These are phyloP conservation scores for Poecilia latipinna DNA, from an alignment of 2,113 vertebrate genomes.

Conservation along the genomic window DNA sequence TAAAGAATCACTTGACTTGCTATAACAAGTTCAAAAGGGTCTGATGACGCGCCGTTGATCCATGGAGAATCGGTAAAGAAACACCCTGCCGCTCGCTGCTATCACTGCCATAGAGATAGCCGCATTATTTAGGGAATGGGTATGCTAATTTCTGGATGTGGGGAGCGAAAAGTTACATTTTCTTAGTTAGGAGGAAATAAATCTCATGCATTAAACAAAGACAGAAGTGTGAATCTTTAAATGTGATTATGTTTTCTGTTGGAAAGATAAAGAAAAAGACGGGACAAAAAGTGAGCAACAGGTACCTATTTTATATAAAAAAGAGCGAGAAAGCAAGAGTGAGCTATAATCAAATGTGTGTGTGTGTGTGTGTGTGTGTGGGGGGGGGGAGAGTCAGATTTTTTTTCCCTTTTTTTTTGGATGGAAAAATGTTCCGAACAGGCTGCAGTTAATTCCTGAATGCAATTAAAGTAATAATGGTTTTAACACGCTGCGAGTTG, in stretches of 20 bases:
- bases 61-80: conserved; percentile 96
- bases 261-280: too few relatives aligned
- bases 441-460: not conserved
- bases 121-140: conserved; percentile 90
- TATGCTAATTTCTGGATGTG: conserved; percentile 90
- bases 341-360: not conserved
- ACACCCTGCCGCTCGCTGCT: conserved; percentile 91
- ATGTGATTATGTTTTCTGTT: too few relatives aligned
- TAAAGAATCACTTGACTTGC: conserved; percentile 99
- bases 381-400: not conserved
- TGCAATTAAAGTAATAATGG: conserved; percentile 4
- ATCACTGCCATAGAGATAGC: conserved; percentile 95
- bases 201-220: conserved; percentile 30
- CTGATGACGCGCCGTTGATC: conserved; percentile 94
- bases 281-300: not conserved
- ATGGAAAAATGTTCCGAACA: not conserved
- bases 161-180: conserved; percentile 45
- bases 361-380: too few relatives aligned
- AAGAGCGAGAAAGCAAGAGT: not conserved
- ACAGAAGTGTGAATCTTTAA: conserved; percentile 80
- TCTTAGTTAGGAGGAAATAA: not conserved
- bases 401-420: not conserved
- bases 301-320: not conserved
- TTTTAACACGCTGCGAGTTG: conserved; percentile 19
- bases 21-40: conserved; percentile 98